These are phyloP conservation scores for Thunnus thynnus DNA, from an alignment of 2,113 vertebrate genomes.

Conservation along the genomic window DNA sequence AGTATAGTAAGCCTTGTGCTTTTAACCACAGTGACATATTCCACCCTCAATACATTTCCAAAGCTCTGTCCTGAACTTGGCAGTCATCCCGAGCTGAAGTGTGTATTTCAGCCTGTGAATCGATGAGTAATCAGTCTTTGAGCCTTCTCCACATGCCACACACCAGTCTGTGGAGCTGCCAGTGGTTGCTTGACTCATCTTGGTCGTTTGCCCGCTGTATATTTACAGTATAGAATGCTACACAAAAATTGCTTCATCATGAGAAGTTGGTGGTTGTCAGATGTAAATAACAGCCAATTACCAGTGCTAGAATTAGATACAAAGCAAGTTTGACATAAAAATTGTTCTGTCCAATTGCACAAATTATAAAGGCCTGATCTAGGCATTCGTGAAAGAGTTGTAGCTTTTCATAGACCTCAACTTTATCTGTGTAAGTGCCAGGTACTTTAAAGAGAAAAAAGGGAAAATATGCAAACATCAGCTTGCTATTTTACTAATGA, in stretches of 20 bases:
- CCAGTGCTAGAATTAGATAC: background rate
- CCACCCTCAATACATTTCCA: constrained; percentile 25
- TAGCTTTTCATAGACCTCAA: background rate
- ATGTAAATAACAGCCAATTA: background rate
- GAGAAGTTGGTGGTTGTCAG: background rate
- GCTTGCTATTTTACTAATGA: no score
- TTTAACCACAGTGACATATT: constrained; percentile 26
- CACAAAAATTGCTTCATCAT: constrained; percentile 17
- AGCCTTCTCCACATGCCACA: constrained; percentile 16
- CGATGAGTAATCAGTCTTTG: constrained; percentile 41
- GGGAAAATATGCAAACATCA: background rate
- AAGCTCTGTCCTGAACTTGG: constrained; percentile 42
- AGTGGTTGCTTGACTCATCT: constrained; percentile 15
- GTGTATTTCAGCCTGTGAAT: constrained; percentile 46
- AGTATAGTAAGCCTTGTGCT: constrained; percentile 13
- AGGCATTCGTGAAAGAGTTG: background rate
- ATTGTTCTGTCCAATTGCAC: background rate
- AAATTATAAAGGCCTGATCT: background rate
- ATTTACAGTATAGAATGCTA: constrained; percentile 15
- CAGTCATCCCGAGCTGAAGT: constrained; percentile 39
- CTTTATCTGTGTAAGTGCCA: no score
- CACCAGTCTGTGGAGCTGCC: constrained; percentile 25
- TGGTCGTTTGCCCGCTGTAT: constrained; percentile 9
- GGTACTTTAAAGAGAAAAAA: no score
- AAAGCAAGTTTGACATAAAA: background rate